These are phyloP conservation scores for Agrilus cyanescens DNA, from an alignment of 2,888 invertebrate species.

Conservation along the genomic window DNA sequence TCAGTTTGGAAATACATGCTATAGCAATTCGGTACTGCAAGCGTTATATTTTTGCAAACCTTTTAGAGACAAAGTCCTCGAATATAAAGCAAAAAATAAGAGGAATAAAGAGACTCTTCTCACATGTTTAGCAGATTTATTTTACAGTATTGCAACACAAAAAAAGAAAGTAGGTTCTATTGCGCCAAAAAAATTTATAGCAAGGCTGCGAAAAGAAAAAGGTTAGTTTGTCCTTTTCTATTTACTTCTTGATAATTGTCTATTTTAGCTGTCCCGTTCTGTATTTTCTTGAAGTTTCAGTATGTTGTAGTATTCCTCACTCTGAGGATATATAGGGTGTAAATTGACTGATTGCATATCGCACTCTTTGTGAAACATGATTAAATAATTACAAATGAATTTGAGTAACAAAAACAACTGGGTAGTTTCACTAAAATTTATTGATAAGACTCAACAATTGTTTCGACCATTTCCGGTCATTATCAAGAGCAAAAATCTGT, in stretches of 20 bases:
- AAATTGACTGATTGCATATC: too few relatives aligned
- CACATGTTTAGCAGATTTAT: conserved; percentile 95
- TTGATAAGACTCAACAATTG: too few relatives aligned
- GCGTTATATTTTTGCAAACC: conserved; percentile 99
- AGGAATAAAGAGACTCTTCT: conserved; percentile 93
- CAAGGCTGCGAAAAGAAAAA: conserved; percentile 95
- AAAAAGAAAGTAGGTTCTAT: conserved; percentile 99
- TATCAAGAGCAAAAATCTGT: too few relatives aligned
- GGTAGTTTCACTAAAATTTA: too few relatives aligned
- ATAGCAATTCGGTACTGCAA: conserved; percentile 98
- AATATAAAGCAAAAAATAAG: conserved; percentile 94
- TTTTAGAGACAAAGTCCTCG: conserved; percentile 95
- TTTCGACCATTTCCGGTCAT: too few relatives aligned
- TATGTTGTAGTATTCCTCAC: too few relatives aligned
- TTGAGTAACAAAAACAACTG: too few relatives aligned
- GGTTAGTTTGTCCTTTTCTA: conserved; percentile 40
- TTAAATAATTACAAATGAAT: too few relatives aligned
- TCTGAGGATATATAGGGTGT: too few relatives aligned
- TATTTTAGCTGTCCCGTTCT: conserved; percentile 9
- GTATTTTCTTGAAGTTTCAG: neutral
- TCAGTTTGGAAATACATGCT: conserved; percentile 99
- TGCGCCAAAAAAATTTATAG: conserved; percentile 99
- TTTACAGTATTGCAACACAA: conserved; percentile 99
- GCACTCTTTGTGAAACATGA: too few relatives aligned
- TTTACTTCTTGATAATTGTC: neutral